Conservation (phyloP, 2,113 vertebrate genomes). For the Sander vitreus region DNA sequence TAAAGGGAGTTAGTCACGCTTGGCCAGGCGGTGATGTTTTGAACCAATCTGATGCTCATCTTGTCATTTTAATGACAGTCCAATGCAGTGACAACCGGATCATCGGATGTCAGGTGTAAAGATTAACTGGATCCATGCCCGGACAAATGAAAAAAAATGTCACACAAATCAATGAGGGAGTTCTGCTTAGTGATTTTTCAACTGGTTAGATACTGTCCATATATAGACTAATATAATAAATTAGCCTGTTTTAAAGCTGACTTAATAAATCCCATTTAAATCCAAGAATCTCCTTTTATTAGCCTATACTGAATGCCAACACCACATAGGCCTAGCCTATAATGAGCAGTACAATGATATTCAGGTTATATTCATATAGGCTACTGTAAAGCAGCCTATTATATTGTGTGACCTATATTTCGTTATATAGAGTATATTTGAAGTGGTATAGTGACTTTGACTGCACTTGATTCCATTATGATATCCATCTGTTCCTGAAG, state of each 20-base stretch:
- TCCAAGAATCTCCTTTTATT: background rate
- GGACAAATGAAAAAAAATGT: background rate
- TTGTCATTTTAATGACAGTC: conserved; percentile 39
- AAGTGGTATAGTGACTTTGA: no score
- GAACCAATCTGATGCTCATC: conserved; percentile 32
- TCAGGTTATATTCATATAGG: background rate
- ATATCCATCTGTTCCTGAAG: background rate
- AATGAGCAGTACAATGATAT: background rate
- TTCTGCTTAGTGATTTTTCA: background rate
- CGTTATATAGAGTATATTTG: background rate
- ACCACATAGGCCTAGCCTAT: background rate
- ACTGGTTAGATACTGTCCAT: background rate
- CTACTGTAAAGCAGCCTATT: background rate
- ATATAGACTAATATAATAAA: background rate
- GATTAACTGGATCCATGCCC: background rate
- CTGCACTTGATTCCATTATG: background rate
- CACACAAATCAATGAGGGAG: background rate
- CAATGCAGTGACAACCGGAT: conserved; percentile 9
- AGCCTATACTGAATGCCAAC: background rate
- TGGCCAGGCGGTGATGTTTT: conserved; percentile 44
- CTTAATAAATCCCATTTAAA: background rate
- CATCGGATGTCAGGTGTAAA: conserved; percentile 48
- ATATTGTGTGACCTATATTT: background rate
- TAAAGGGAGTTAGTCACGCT: conserved; percentile 55
- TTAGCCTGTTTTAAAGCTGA: background rate